Conservation (phyloP, 1,140 invertebrate species). For the Papilio aristodemus region DNA sequence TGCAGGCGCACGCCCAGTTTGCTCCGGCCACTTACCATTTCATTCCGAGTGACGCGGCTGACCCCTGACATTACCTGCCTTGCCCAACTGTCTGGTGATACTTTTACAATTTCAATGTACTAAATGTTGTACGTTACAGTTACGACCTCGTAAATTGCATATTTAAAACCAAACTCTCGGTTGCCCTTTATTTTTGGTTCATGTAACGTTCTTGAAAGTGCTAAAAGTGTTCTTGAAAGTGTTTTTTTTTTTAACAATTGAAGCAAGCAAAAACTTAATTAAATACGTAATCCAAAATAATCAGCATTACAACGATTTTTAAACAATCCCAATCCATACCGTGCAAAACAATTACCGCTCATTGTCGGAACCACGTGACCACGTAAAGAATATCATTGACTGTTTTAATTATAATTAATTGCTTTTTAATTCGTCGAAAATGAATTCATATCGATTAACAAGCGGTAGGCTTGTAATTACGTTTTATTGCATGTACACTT, state of each 20-base stretch:
- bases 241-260: neutral
- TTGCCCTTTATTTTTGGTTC: neutral
- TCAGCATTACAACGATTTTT: neutral
- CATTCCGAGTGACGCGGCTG: constrained; percentile 23
- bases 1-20: constrained; percentile 20
- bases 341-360: constrained; percentile 21
- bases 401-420: constrained; percentile 24
- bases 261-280: too few relatives aligned
- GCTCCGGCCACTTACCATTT: constrained; percentile 27
- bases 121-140: constrained; percentile 6
- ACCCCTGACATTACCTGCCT: constrained; percentile 26
- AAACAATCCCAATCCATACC: neutral
- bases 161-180: neutral
- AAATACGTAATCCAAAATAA: too few relatives aligned
- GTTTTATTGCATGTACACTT: constrained; percentile 17
- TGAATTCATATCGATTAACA: constrained; percentile 24
- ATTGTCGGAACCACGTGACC: neutral
- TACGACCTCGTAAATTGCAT: neutral
- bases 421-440: constrained; percentile 27
- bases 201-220: neutral
- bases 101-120: neutral
- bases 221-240: neutral
- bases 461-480: constrained; percentile 19
- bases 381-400: constrained; percentile 19
- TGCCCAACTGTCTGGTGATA: constrained; percentile 13